Base-by-base conservation (phyloP, 2,888 invertebrate genomes). In the Caenorhabditis plicata region DNA sequence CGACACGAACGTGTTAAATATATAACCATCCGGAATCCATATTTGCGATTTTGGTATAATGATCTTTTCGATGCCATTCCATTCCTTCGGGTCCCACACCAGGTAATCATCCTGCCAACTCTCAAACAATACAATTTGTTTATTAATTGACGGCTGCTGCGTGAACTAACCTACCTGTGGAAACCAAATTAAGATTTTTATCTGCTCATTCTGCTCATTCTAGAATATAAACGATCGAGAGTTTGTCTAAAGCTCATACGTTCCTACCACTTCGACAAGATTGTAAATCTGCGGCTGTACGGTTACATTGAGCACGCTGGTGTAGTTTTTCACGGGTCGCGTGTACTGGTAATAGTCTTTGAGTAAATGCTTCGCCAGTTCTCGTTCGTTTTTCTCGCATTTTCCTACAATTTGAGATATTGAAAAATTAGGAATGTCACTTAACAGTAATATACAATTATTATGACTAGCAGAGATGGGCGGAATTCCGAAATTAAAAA, bases 1-100 rank as follows among this genome's bases (percentile, higher is more conserved):
- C n/a, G n/a, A n/a, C n/a, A 54, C 70, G 19, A 26, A 73, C 72
- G 72, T 73, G 43, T 73, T 70, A 41, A 73, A 73, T 17, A 73
- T 73, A 47, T 70, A 70, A 5, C 72, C 72, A 51, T 73, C 72
- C 13, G 72, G 72, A 23, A 70, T 54, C 70, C 70, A 73, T 23
- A 73, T 64, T 33, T 56, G 47, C 3, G 57, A 44, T 13, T 64
- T 68, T 13, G 72, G 72, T 27, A 73, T 56, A 20, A 70, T 73
- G 3, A 73, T 64, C 27, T 51, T 57, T 40, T 68, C 55, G 19
- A 73, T 70, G 13, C 65, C 70, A 27, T 56, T 62, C 72, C 72
- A 73, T 22, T 73, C 70, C 8, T 52, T 51, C 13, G 70, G 65
- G 19, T 66, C 50, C 72, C 72, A 73, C 4, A 47, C 50, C 0